Evolutionary conservation across 2,797 vertebrate species (phyloP).

Genomic region (Sebastes cheni): DNA sequence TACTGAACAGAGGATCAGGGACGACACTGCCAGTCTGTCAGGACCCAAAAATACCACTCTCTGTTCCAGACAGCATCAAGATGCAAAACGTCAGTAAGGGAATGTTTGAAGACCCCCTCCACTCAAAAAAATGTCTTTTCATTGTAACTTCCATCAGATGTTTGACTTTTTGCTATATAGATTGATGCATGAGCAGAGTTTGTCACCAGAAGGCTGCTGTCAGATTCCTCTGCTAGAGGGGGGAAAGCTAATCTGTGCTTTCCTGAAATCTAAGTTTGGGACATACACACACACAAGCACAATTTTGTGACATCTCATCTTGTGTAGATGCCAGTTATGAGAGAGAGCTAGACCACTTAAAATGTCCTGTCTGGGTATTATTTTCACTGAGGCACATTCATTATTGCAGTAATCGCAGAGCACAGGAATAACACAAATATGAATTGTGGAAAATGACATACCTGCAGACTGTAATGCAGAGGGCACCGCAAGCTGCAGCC

Average conservation of each 20-base stretch:
- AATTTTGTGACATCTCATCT: neutral
- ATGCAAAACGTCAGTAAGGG: slow-evolving; percentile 50
- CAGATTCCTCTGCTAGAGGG: neutral
- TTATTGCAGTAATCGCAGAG: neutral
- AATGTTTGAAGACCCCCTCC: slow-evolving; percentile 32
- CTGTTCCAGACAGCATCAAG: slow-evolving; percentile 55
- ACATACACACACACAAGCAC: neutral
- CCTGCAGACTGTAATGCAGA: slow-evolving; percentile 94
- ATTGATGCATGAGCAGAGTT: neutral
- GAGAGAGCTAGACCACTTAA: neutral
- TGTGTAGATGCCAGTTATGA: neutral
- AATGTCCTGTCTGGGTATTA: neutral
- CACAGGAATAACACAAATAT: slow-evolving; percentile 1
- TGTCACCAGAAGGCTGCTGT: neutral
- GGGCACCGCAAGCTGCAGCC: slow-evolving; percentile 87
- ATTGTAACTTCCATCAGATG: neutral
- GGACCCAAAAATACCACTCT: slow-evolving; percentile 60
- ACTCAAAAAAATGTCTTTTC: slow-evolving; percentile 1
- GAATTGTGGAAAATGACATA: slow-evolving; percentile 40
- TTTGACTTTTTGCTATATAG: slow-evolving; percentile 2
- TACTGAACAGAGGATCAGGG: slow-evolving; percentile 81
- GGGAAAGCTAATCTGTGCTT: neutral
- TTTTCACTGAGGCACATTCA: neutral
- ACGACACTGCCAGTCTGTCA: slow-evolving; percentile 60
- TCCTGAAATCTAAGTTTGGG: slow-evolving; percentile 1